These are phyloP conservation scores for Choreutis nemorana DNA, from an alignment of 2,888 invertebrate genomes.

Conservation along the genomic window DNA sequence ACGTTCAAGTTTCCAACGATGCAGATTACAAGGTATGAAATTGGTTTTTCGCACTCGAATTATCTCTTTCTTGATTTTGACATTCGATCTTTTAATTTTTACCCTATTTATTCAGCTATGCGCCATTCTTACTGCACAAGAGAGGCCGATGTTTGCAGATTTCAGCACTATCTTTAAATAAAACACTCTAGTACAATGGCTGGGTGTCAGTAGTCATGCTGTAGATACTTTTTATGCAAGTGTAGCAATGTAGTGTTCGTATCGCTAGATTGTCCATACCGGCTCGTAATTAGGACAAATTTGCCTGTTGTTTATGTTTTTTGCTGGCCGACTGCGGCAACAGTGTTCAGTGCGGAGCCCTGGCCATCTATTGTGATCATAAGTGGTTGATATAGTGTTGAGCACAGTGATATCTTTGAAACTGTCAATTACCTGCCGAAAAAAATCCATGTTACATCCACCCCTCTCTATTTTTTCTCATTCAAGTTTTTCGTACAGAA, in stretches of 20 bases:
- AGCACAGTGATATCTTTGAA: too few species aligned
- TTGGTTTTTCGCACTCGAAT: constrained; percentile 23
- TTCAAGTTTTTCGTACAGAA: too few species aligned
- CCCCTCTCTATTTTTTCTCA: too few species aligned
- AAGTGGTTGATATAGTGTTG: too few species aligned
- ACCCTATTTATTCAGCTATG: constrained; percentile 58
- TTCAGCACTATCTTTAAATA: constrained; percentile 39
- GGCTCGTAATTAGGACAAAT: constrained; percentile 37
- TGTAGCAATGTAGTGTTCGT: too few species aligned
- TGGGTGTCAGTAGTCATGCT: constrained; percentile 19
- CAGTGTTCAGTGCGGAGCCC: too few species aligned
- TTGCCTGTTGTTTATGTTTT: constrained; percentile 30
- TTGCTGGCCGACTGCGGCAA: constrained; percentile 28
- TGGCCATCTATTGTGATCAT: too few species aligned
- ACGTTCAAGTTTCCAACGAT: constrained; percentile 26
- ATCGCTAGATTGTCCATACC: constrained; percentile 32
- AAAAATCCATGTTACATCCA: too few species aligned
- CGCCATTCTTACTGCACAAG: constrained; percentile 60
- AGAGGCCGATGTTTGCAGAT: constrained; percentile 40
- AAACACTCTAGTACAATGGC: constrained; percentile 32
- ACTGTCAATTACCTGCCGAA: too few species aligned
- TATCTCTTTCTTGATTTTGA: constrained; percentile 34
- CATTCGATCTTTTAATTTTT: constrained; percentile 58
- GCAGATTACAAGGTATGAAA: constrained; percentile 37
- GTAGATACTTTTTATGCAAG: too few species aligned